Base-by-base conservation (phyloP, 2,888 invertebrate genomes). In the Melanostoma mellinum region DNA sequence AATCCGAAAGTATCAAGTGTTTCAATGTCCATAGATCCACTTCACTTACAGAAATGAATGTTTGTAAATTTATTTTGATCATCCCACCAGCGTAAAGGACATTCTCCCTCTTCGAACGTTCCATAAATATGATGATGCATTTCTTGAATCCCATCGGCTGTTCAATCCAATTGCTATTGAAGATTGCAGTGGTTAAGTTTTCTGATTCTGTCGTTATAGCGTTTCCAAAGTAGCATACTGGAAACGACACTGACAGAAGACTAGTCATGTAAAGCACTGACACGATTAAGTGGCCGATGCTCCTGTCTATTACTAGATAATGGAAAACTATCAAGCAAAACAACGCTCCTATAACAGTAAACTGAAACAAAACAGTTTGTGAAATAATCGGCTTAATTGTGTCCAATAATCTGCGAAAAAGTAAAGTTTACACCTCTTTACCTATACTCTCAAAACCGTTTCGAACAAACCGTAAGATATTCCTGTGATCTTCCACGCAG, bases 81-180 rank as follows among this genome's bases (percentile, higher is more conserved):
- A 76, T 58, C 6, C 72, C 72, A 4, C 79, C 79, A 20, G 80
- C 71, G 8, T 38, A 3, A 3, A 81, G 58, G 1, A 20, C 20
- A 9, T 40, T 75, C 1, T 9, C 4, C 40, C 60, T 44, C 20
- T 80, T 75, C 1, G 80, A 71, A n/a, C 65, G 56, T 5, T 76
- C 58, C 76, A 81, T 81, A 30, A 76, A 71, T n/a, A 81, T 81
- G 3, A 81, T 60, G 3, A 71, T 0, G 3, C 33, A 46, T 35
- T 60, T 69, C 3, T 63, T 75, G 6, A 80, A 80, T 42, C 63
- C 30, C 3, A 32, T 3, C 0, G 71, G n/a, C 30, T 76, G 48
- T 33, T 67, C 71, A 8, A 80, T 58, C 80, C 80, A 81, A 6
- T 81, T 71, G 20, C 65, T 63, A 30, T 32, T 58, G 40, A 44